These are phyloP conservation scores for Synergus gifuensis DNA, from an alignment of 2,888 invertebrate genomes.

Conservation along the genomic window DNA sequence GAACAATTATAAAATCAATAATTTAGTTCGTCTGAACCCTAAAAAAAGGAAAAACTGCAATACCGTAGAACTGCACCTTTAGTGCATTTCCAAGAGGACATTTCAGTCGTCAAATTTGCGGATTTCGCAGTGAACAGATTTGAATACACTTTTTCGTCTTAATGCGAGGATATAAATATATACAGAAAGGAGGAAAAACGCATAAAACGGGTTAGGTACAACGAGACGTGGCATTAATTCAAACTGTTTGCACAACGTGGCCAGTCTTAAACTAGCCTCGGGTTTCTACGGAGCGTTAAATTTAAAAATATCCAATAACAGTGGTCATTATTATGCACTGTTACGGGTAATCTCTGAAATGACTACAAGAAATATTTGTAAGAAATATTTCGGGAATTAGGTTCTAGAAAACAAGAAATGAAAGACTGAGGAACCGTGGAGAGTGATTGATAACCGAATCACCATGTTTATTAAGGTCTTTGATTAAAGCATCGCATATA, in stretches of 20 bases:
- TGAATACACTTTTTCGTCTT: background rate
- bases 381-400: background rate
- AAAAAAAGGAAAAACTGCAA: background rate
- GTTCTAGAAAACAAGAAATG: background rate
- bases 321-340: background rate
- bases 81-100: background rate
- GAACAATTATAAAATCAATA: background rate
- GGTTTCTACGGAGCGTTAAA: background rate
- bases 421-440: background rate
- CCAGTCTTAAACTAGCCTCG: constrained; percentile 40
- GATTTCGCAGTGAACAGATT: background rate
- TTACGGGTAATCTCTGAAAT: background rate
- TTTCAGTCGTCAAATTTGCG: background rate
- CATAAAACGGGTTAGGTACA: constrained; percentile 62
- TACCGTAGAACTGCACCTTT: background rate
- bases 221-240: constrained; percentile 64
- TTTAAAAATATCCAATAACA: constrained; percentile 10
- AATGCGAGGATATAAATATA: constrained; percentile 58
- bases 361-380: background rate
- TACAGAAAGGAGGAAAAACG: constrained; percentile 60
- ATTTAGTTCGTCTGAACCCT: background rate
- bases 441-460: constrained; percentile 29
- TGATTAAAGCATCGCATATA: constrained; percentile 32
- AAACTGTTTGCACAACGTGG: constrained; percentile 59
- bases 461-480: constrained; percentile 23